Percentiles rank a stretch among this genome's conserved stretches.
Conservation (phyloP, 2,888 invertebrate genomes). For the Phytoseiulus persimilis region DNA sequence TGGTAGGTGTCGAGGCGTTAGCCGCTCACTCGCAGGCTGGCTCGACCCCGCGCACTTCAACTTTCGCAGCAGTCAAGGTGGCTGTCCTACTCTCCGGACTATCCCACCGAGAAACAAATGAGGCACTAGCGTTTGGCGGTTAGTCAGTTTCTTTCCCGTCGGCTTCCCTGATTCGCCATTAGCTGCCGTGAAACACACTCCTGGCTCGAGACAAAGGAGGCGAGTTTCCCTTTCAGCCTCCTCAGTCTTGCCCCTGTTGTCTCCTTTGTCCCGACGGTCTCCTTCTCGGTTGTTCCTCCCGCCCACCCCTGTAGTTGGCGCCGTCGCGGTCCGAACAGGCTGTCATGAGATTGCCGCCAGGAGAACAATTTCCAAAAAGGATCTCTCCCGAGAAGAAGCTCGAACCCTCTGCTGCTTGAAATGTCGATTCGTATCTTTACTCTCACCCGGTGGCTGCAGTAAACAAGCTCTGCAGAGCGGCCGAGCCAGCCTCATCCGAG, state of each 20-base stretch:
- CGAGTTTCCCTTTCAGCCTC: not conserved
- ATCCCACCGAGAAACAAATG: no score
- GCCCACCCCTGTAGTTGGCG: not conserved
- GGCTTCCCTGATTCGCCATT: no score
- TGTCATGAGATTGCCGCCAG: not conserved
- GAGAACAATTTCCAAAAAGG: not conserved
- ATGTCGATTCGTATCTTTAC: not conserved
- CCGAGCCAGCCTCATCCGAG: no score
- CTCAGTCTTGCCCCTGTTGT: not conserved
- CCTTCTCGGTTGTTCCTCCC: not conserved
- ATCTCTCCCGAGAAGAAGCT: not conserved
- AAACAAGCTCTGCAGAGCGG: not conserved
- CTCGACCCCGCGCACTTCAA: no score
- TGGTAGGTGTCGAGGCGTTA: no score
- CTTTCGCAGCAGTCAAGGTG: no score
- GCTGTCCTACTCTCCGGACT: no score
- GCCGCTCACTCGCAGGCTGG: no score
- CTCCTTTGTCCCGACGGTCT: not conserved
- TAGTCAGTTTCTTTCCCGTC: no score
- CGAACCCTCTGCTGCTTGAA: not conserved
- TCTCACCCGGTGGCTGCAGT: not conserved
- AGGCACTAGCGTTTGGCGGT: no score
- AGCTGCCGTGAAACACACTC: no score
- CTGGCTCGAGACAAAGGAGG: not conserved
- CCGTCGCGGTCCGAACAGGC: not conserved